Conservation (phyloP, 1,140 invertebrate genomes). For the Varroa destructor region DNA sequence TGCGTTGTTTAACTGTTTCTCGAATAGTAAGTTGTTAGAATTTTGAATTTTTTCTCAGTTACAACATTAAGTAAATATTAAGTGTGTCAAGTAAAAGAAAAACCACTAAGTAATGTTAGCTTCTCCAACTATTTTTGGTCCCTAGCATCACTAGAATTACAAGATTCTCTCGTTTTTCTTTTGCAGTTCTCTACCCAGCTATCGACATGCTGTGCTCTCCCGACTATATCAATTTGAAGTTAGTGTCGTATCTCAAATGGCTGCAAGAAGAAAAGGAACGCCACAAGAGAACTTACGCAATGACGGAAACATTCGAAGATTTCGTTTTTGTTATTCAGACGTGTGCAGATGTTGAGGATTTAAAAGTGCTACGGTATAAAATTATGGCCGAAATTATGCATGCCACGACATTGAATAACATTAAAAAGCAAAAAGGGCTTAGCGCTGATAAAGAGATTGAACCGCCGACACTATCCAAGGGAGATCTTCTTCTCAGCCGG, state of each 20-base stretch:
- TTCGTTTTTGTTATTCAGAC: conserved; percentile 70
- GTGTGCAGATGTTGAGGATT: conserved; percentile 61
- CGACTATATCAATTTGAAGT: conserved; percentile 76
- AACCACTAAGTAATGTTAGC: no score
- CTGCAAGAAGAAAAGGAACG: conserved; percentile 57
- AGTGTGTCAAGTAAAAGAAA: no score
- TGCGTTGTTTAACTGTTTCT: conserved; percentile 27
- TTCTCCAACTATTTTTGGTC: no score
- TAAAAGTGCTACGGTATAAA: conserved; percentile 69
- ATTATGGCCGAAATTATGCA: conserved; percentile 85
- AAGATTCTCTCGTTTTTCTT: neutral
- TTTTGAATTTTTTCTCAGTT: neutral
- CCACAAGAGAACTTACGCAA: conserved; percentile 64
- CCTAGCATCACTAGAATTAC: no score
- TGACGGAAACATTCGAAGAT: conserved; percentile 75
- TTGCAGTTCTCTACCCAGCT: conserved; percentile 63
- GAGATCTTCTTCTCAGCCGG: conserved; percentile 44
- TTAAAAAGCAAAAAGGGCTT: conserved; percentile 66
- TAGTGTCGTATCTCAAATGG: conserved; percentile 65
- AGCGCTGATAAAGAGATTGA: conserved; percentile 44
- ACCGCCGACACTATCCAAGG: conserved; percentile 42
- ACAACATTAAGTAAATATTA: neutral
- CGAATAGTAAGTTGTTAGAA: neutral
- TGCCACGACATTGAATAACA: conserved; percentile 72
- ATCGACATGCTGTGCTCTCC: conserved; percentile 72